Conservation (phyloP, 2,888 invertebrate species). For the Cylloceria caligata region DNA sequence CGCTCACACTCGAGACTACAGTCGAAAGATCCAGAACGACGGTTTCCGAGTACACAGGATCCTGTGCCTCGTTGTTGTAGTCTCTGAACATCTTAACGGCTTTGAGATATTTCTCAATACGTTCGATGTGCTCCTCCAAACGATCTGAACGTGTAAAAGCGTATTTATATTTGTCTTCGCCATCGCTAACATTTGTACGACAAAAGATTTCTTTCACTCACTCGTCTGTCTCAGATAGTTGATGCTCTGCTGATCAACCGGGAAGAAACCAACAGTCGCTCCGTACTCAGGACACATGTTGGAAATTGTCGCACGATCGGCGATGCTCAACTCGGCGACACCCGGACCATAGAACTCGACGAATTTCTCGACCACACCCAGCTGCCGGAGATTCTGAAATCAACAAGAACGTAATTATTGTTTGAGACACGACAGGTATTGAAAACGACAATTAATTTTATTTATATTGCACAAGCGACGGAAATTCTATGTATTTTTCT, state of each 20-base stretch:
- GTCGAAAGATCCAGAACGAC: conserved; percentile 94
- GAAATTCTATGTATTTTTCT: background rate
- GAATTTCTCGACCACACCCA: conserved; percentile 99
- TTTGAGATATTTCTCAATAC: conserved; percentile 93
- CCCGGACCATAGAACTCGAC: conserved; percentile 99
- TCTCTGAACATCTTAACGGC: conserved; percentile 94
- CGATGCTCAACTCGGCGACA: conserved; percentile 95
- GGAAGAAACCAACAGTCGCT: conserved; percentile 98
- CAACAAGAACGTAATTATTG: background rate
- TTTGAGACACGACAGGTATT: background rate
- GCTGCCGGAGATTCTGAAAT: conserved; percentile 88
- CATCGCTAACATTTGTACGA: background rate
- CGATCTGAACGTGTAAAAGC: conserved; percentile 88
- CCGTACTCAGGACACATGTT: conserved; percentile 99
- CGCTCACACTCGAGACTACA: conserved; percentile 97
- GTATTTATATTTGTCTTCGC: background rate
- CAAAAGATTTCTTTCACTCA: conserved; percentile 79
- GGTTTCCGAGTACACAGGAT: conserved; percentile 94
- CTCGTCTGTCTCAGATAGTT: conserved; percentile 95
- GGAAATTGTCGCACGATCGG: conserved; percentile 98
- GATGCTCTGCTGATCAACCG: conserved; percentile 93
- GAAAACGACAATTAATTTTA: background rate
- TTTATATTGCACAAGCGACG: background rate
- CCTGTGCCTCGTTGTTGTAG: conserved; percentile 90
- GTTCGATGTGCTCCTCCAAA: conserved; percentile 89